Evolutionary conservation across 2,113 vertebrate species (phyloP).

Genomic region (Leptocoma aspasia): DNA sequence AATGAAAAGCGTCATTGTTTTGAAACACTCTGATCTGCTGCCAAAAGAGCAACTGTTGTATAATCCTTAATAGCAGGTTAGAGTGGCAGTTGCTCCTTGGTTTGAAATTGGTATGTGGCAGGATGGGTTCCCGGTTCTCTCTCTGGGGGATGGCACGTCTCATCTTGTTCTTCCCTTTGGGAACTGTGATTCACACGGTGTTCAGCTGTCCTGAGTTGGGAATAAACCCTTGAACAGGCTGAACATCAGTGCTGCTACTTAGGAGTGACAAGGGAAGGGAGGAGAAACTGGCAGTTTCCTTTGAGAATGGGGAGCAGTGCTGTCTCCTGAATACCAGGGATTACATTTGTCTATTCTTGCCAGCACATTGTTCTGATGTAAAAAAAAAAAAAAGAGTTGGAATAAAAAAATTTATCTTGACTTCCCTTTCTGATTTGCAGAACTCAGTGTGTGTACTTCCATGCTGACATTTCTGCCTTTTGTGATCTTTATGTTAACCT

Average conservation of each 20-base stretch:
- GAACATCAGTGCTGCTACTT: background rate
- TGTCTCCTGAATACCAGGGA: background rate
- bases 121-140: background rate
- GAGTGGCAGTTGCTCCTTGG: background rate
- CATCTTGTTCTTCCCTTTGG: background rate
- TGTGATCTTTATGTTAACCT: background rate
- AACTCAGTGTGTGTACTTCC: background rate
- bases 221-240: background rate
- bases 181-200: background rate
- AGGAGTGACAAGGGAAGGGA: background rate
- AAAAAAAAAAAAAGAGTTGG: background rate
- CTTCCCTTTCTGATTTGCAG: background rate
- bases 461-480: background rate
- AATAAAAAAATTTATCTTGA: background rate
- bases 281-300: background rate
- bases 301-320: background rate
- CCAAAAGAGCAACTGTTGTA: constrained; percentile 28
- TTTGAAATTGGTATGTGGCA: background rate
- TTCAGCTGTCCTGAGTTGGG: background rate
- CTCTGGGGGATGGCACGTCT: background rate
- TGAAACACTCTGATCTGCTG: background rate
- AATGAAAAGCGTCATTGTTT: constrained; percentile 33
- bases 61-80: constrained; percentile 44
- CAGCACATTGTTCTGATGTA: background rate
- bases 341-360: background rate